Percentiles rank a stretch among this genome's conserved stretches.
Evolutionary conservation across 2,888 invertebrate species (phyloP).

Genomic region (Tinea trinotella): DNA sequence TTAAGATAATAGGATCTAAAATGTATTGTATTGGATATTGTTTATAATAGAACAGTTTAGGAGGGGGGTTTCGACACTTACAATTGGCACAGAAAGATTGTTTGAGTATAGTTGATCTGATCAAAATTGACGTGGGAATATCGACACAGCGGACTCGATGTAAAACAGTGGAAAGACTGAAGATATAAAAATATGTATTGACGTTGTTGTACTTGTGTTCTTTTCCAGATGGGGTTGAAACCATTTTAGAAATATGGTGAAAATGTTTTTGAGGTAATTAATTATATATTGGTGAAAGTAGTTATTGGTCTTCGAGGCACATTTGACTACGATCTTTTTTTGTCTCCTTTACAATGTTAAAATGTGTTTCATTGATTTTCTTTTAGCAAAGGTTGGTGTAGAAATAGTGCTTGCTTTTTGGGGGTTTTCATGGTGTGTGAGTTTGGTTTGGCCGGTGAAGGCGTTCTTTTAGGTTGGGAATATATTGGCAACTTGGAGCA

Average conservation of each 20-base stretch:
- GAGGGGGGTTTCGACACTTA: no score
- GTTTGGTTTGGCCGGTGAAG: conserved; percentile 47
- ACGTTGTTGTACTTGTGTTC: conserved; percentile 73
- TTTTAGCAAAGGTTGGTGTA: conserved; percentile 43
- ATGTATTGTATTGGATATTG: background rate
- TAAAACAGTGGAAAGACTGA: conserved; percentile 63
- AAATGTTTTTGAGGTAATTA: conserved; percentile 72
- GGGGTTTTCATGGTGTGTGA: conserved; percentile 44
- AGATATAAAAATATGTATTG: conserved; percentile 43
- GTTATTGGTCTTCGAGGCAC: conserved; percentile 37
- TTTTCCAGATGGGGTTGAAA: conserved; percentile 73
- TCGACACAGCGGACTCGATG: conserved; percentile 55
- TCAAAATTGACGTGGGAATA: no score
- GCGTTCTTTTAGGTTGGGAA: conserved; percentile 26
- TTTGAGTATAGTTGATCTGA: conserved; percentile 3
- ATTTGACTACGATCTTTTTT: conserved; percentile 6
- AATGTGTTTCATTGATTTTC: conserved; percentile 34
- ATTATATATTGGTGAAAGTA: conserved; percentile 70
- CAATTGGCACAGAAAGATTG: conserved; percentile 17
- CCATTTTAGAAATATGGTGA: conserved; percentile 70
- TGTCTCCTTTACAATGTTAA: conserved; percentile 23
- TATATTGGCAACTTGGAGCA: no score
- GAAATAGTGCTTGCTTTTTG: conserved; percentile 56
- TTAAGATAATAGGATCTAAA: background rate
- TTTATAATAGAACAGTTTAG: no score